Evolutionary conservation across 2,888 invertebrate species (phyloP), one percentile per base, ranked within the genome.

Genomic region (Gymnocheta viridis): DNA sequence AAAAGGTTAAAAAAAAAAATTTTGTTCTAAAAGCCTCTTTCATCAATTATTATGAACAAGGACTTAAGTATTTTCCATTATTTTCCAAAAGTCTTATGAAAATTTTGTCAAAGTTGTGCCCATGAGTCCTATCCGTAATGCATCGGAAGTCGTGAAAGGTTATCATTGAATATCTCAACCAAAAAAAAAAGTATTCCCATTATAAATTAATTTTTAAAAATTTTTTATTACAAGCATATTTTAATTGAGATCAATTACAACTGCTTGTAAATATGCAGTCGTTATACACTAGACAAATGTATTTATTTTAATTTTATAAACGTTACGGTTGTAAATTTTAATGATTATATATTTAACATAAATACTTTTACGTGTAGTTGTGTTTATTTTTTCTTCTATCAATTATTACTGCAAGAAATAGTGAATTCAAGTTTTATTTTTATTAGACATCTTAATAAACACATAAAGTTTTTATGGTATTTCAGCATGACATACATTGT

Each of bases 401-500:
- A 62, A 27, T 62, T 73, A 54, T 44, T 22, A 24, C 7, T 32
- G 32, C 32, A 51, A 79, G 69, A 76, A 79, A 83, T 78, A 78
- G 56, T 82, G 35, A 78, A 67, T 78, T 78, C 7, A 29, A 51
- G 49, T 62, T 17, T 35, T 60, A 49, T 24, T 62, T 41, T 78
- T 29, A 9, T 51, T 64, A 72, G 76, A 14, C 27, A 29, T 14
- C 17, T 58, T 56, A 22, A 38, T 54, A 44, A 69, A 38, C 9
- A 62, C 62, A 44, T 49, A 58, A 70, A 64, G 56, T 64, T 58
- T 76, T 66, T 80, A 80, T 80, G 64, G 58, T 58, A 54, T 80
- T 67, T 83, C 58, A 80, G 27, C 83, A 83, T 70, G 83, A 58
- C 56, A 80, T 44, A 77, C 54, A 58, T 72, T 44, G 32, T 66